phyloP scores from a whole-genome alignment of 1,140 invertebrate genomes.

The Campoletis sonorensis region DNA sequence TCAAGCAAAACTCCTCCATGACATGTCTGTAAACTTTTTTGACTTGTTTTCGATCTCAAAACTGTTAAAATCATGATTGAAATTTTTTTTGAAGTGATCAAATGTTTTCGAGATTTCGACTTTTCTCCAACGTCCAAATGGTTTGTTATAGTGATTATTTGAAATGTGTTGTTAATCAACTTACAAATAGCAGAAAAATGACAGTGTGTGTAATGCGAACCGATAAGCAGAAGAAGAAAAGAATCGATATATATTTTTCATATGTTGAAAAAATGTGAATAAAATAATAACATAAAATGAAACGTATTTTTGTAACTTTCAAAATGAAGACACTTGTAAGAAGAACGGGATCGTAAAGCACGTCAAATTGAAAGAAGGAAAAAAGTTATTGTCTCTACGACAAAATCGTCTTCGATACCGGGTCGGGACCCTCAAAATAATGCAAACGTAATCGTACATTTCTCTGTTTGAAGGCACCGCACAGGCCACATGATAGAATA shows the following conservation, averaged over 20 bases:
- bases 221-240: too few species aligned
- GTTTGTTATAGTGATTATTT: background rate
- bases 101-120: background rate
- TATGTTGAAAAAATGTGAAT: too few species aligned
- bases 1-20: background rate
- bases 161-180: too few species aligned
- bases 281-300: background rate
- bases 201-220: too few species aligned
- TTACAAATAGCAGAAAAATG: too few species aligned
- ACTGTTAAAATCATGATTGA: background rate
- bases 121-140: background rate
- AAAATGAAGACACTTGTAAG: background rate
- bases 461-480: background rate
- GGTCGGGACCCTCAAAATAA: background rate
- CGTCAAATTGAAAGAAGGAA: background rate
- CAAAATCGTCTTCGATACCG: background rate
- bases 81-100: background rate
- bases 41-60: background rate
- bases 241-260: too few species aligned
- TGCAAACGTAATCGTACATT: conserved; percentile 19
- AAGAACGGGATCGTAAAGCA: background rate
- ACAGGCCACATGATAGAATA: background rate
- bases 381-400: background rate
- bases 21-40: background rate
- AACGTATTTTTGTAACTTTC: background rate